Percentiles rank a stretch among this genome's conserved stretches.
These are phyloP conservation scores for Pipistrellus nathusii DNA, from an alignment of 2,797 vertebrate species.

Conservation along the genomic window DNA sequence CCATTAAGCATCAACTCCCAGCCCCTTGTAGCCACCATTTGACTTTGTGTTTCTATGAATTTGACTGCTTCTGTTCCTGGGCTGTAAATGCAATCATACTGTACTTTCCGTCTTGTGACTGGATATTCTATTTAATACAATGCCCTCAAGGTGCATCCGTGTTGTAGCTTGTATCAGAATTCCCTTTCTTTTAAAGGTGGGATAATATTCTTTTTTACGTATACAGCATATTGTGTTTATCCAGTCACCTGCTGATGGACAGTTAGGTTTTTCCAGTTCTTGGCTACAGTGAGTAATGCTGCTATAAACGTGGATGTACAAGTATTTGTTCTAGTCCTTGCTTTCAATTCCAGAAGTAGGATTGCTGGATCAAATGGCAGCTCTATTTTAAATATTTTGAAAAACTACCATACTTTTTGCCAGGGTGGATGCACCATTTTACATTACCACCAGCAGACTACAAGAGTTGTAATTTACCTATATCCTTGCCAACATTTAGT, in stretches of 20 bases:
- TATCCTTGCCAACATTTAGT: not conserved
- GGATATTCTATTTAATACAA: not conserved
- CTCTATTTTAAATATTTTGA: slow-evolving; percentile 28
- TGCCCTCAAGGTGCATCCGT: not conserved
- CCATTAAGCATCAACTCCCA: not conserved
- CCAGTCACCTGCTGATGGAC: not conserved
- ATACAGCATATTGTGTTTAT: not conserved
- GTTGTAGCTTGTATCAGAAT: not conserved
- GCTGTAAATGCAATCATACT: not conserved
- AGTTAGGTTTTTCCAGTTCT: not conserved
- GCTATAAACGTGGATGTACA: not conserved
- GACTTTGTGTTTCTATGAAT: slow-evolving; percentile 1
- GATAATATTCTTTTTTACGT: not conserved
- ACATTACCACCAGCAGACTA: not conserved
- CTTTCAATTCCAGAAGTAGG: not conserved
- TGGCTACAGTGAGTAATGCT: not conserved
- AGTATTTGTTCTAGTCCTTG: not conserved
- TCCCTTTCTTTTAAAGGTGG: not conserved
- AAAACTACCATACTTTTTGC: not conserved
- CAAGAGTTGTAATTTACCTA: not conserved
- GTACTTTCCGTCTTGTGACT: not conserved
- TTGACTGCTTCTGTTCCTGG: not conserved
- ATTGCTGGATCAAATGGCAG: not conserved
- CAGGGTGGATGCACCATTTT: not conserved
- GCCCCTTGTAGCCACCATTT: not conserved